A percentile compares a stretch with the other conserved stretches of the same genome.
phyloP scores from a whole-genome alignment of 2,797 vertebrate genomes.

The Otolemur crassicaudatus region DNA sequence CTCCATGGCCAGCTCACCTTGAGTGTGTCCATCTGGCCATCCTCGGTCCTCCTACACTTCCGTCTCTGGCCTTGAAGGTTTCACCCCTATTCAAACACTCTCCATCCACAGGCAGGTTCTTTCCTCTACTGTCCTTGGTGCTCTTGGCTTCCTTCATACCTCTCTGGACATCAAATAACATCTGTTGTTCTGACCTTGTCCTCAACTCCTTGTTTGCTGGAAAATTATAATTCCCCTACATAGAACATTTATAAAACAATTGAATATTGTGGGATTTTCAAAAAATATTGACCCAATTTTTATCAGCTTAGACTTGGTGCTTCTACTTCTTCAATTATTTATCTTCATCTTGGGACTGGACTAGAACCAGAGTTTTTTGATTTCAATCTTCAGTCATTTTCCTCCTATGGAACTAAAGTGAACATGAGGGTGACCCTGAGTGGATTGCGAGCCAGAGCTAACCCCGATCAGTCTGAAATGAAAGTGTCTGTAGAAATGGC shows the following conservation, averaged over 20 bases:
- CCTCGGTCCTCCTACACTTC: background rate
- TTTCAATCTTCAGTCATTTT: background rate
- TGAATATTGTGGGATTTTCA: background rate
- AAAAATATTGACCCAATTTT: background rate
- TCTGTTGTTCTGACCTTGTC: background rate
- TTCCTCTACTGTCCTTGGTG: background rate
- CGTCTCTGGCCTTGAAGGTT: background rate
- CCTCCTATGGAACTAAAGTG: background rate
- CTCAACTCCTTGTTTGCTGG: background rate
- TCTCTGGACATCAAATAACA: background rate
- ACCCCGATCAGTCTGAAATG: background rate
- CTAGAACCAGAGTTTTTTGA: background rate
- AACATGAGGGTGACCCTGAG: background rate
- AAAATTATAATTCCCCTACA: slow-evolving; percentile 12
- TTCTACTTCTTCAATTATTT: background rate
- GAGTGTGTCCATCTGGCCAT: background rate
- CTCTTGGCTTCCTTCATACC: background rate
- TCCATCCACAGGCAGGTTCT: background rate
- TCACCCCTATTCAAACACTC: background rate
- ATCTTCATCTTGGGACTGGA: background rate
- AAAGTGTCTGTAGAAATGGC: background rate
- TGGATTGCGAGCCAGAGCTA: background rate
- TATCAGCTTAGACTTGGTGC: background rate
- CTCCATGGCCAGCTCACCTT: background rate
- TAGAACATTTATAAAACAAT: slow-evolving; percentile 16